phyloP scores from a whole-genome alignment of 1,140 invertebrate genomes.

The Drosophila teissieri region DNA sequence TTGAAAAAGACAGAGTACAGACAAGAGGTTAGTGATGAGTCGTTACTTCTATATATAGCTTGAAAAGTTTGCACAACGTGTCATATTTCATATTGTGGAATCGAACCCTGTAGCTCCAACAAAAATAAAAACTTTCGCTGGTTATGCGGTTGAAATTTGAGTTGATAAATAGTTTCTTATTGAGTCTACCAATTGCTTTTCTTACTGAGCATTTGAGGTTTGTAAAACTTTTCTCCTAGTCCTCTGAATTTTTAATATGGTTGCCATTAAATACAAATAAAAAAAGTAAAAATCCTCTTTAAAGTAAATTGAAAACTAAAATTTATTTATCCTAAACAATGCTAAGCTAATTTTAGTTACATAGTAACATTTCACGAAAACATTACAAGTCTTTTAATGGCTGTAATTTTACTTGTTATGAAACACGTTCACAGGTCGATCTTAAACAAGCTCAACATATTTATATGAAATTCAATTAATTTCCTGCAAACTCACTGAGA shows the following conservation, averaged over 20 bases:
- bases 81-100: constrained; percentile 2
- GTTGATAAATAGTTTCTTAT: not conserved
- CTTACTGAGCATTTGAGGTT: not conserved
- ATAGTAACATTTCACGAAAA: too few species aligned
- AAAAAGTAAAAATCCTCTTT: too few species aligned
- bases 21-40: constrained; percentile 28
- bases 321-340: too few species aligned
- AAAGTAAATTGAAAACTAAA: too few species aligned
- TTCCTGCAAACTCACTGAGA: not conserved
- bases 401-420: too few species aligned
- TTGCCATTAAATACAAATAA: too few species aligned
- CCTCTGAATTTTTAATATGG: too few species aligned
- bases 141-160: not conserved
- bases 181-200: not conserved
- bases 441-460: too few species aligned
- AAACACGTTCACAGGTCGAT: too few species aligned
- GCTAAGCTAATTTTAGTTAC: too few species aligned
- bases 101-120: not conserved
- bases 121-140: not conserved
- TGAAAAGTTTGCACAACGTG: constrained; percentile 11
- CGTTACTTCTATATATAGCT: constrained; percentile 24
- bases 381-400: too few species aligned
- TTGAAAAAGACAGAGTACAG: constrained; percentile 39
- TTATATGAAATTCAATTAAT: not conserved
- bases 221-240: not conserved